Evolutionary conservation across 2,113 vertebrate genomes (phyloP), one percentile per base, ranked within the genome.

Genomic region (Cygnus buccinator): DNA sequence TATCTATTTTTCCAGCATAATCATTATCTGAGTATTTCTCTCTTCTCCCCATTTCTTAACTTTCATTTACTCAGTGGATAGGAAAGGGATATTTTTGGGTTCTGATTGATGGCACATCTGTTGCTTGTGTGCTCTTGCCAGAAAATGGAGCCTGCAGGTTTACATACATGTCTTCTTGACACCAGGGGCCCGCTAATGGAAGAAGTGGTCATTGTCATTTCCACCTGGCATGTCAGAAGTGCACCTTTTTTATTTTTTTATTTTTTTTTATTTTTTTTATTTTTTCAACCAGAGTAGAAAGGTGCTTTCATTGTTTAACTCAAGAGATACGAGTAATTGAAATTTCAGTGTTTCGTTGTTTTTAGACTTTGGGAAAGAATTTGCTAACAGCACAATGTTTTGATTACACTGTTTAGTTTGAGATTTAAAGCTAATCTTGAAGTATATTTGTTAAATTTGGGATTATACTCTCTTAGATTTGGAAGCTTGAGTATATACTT

Each of bases 371-470:
- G 31, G 55, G 62, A 96, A 95, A 35, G 92, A 91, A 95, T 96
- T 62, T 66, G 63, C 77, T 90, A 87, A 37, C 67, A 89, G 77
- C 61, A 89, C 46, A 21, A 33, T 92, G 54, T 90, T 87, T 94
- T 95, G 88, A 92, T 87, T 93, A 68, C 35, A 54, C 21, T 94
- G 88, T 95, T 96, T 97, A 86, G 83, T 87, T 86, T 77, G 79
- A 89, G 63, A 26, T 94, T 96, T 91, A 82, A 89, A 94, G 70
- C 55, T 91, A 94, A 90, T 62, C 81, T 76, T 44, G 52, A 81
- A 71, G 41, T 81, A 57, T 50, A 28, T 92, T 90, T 94, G 91
- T 94, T 96, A 95, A 87, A 92, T 78, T 61, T 62, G 72, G 61
- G 89, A 83, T 87, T 79, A 87, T 80, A 18, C n/a, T 86, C 37